These are phyloP conservation scores for Meriones psammophilus DNA, from an alignment of 2,797 vertebrate species.

Conservation along the genomic window DNA sequence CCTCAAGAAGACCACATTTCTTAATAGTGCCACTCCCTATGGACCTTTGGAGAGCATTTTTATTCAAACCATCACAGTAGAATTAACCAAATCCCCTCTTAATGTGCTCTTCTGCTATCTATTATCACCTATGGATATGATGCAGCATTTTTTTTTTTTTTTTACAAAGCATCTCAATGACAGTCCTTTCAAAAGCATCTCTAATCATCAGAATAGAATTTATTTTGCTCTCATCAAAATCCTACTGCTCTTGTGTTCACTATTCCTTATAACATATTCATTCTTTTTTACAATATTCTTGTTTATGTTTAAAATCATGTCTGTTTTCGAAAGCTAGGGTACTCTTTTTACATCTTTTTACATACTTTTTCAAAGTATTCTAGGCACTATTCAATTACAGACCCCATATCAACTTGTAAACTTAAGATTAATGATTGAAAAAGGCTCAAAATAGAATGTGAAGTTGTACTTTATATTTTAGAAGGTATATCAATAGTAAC, in stretches of 20 bases:
- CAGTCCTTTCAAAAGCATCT: conserved; percentile 21
- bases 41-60: neutral
- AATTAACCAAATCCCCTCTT: neutral
- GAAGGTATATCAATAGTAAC: neutral
- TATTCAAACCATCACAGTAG: neutral
- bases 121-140: neutral
- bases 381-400: neutral
- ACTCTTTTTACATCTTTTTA: neutral
- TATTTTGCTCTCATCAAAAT: conserved; percentile 23
- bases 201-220: conserved; percentile 26
- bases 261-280: neutral
- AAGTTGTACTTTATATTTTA: neutral
- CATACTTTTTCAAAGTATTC: neutral
- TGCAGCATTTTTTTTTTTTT: neutral
- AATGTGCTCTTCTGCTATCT: neutral
- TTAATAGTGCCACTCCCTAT: neutral
- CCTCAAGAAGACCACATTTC: neutral
- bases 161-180: neutral
- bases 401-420: neutral
- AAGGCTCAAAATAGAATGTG: neutral
- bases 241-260: neutral
- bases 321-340: neutral
- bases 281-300: neutral
- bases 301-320: neutral
- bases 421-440: conserved; percentile 19